Evolutionary conservation across 1,140 invertebrate species (phyloP), one percentile per base, ranked within the genome.

Genomic region (Drosophila hydei): DNA sequence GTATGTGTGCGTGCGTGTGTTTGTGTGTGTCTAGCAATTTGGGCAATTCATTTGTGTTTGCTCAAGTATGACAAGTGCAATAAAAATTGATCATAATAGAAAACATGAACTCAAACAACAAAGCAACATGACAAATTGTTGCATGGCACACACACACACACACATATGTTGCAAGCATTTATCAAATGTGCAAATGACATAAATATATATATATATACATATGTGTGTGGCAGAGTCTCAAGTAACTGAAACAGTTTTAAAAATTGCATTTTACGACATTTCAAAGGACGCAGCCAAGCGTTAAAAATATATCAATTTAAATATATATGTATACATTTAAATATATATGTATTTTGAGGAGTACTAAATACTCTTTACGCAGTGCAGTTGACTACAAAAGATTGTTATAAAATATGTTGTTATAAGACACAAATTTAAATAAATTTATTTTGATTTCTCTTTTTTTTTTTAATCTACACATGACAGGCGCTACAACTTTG

Each of bases 71-170:
- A 71, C 64, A 61, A 72, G 48, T 21, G 50, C 70, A 38, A 77
- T 85, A 81, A 74, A 87, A 85, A 80, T 77, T 38, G 63, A 77
- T 77, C 69, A 79, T 60, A 62, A 60, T 59, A 16, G 7, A 40
- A 38, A 12, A 40, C 14, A 40, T 14, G 14, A 40, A 40, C 18
- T 9, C 30, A 33, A 33, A 33, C 30, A 33, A 33, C 30, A 33
- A 11, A 55, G 25, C 75, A 42, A 19, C n/a, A 38, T n/a, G 30
- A 40, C 21, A 30, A 58, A 38, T 50, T 27, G 21, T 27, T 47
- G 18, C 18, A 21, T 12, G 18, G 16, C 14, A 42, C 36, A 38
- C 14, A 2, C 6, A 7, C 38, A 40, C 14, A 16, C n/a, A 23
- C n/a, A 40, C 7, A 42, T 0, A 42, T 79, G 12, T 74, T 77